Evolutionary conservation across 1,140 invertebrate genomes (phyloP).

Genomic region (Nasonia giraulti): DNA sequence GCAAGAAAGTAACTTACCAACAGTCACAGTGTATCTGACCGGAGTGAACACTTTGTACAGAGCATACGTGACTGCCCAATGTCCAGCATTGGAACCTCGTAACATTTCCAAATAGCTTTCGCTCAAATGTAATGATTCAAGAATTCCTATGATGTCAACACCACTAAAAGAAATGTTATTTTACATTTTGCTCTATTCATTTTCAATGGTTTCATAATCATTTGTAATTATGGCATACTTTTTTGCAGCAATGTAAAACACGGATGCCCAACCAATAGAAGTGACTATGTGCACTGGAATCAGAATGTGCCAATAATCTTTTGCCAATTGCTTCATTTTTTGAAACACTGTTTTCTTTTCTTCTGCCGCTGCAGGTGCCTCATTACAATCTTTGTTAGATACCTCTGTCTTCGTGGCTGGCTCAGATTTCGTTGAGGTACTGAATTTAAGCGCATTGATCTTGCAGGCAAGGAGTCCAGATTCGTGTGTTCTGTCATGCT

Average conservation of each 20-base stretch:
- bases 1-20: constrained; percentile 77
- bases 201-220: constrained; percentile 35
- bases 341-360: constrained; percentile 82
- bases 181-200: constrained; percentile 27
- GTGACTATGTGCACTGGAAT: constrained; percentile 92
- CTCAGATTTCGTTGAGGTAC: constrained; percentile 17
- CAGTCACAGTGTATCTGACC: constrained; percentile 90
- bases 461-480: not conserved
- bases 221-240: constrained; percentile 78
- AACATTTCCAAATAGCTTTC: constrained; percentile 85
- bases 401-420: constrained; percentile 42
- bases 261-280: constrained; percentile 88
- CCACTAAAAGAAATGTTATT: constrained; percentile 80
- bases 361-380: not conserved
- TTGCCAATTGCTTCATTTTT: constrained; percentile 92
- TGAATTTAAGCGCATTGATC: not conserved
- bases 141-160: constrained; percentile 85
- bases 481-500: not conserved
- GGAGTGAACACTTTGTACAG: constrained; percentile 95
- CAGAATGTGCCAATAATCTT: constrained; percentile 95
- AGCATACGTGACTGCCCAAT: constrained; percentile 90
- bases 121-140: constrained; percentile 84
- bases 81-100: constrained; percentile 86
- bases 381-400: constrained; percentile 31
- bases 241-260: constrained; percentile 90